A percentile compares a stretch with the other conserved stretches of the same genome.
phyloP scores from a whole-genome alignment of 2,113 vertebrate species.

The Plecturocebus donacophilus region DNA sequence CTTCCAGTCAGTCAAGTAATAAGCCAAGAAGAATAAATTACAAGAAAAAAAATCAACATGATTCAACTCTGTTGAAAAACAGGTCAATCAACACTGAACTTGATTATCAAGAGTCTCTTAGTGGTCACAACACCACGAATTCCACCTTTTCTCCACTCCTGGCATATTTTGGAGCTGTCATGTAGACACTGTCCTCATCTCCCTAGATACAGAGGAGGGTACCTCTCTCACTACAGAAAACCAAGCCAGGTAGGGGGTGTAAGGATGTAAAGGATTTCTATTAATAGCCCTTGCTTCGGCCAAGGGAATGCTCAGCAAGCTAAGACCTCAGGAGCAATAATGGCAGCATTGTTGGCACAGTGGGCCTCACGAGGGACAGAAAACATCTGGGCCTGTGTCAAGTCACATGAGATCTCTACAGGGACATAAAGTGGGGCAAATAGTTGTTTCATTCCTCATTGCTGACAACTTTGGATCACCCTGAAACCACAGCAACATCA shows the following conservation, averaged over 20 bases:
- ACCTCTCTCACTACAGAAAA: neutral
- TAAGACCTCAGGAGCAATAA: neutral
- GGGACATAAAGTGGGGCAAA: neutral
- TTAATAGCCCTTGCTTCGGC: neutral
- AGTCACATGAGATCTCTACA: neutral
- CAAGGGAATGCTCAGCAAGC: neutral
- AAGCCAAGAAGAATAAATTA: neutral
- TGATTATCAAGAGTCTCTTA: neutral
- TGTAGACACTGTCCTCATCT: neutral
- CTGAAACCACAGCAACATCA: neutral
- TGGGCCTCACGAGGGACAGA: neutral
- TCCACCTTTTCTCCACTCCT: neutral
- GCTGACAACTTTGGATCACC: neutral
- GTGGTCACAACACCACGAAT: neutral
- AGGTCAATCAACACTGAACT: neutral
- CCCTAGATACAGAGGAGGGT: neutral
- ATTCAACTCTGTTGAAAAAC: constrained; percentile 10
- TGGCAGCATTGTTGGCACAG: neutral
- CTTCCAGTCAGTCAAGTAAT: neutral
- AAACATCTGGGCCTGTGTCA: neutral
- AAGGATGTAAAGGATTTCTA: neutral
- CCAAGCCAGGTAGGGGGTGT: neutral
- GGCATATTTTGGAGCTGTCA: neutral
- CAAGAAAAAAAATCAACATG: neutral
- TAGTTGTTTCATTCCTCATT: neutral